Evolutionary conservation across 92 coral and sea anemone species (phyloP).

Genomic region (Phenganax stokvisi): DNA sequence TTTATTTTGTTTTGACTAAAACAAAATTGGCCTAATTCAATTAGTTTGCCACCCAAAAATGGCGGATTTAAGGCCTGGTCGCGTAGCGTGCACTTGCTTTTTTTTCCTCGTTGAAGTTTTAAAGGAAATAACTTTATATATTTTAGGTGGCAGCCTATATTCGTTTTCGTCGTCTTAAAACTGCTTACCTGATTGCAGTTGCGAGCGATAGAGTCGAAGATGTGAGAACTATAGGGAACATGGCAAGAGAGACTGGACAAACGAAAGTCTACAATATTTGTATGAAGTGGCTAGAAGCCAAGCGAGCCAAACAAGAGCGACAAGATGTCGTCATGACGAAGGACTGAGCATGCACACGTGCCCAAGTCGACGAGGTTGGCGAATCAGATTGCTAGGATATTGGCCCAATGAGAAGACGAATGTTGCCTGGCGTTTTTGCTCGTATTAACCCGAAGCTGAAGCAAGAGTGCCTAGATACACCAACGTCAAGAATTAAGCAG

Average conservation of each 20-base stretch:
- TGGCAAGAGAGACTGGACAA: slow-evolving; percentile 74
- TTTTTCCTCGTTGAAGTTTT: not conserved
- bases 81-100: not conserved
- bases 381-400: too few species aligned
- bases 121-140: not conserved
- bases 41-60: too few species aligned
- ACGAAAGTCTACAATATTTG: slow-evolving; percentile 77
- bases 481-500: too few species aligned
- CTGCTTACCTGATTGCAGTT: slow-evolving; percentile 90
- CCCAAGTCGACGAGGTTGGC: too few species aligned
- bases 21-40: too few species aligned
- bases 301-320: not conserved
- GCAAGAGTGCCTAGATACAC: too few species aligned
- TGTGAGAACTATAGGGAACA: slow-evolving; percentile 68
- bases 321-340: slow-evolving; percentile 1
- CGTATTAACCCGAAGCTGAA: too few species aligned
- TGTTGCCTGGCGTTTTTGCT: too few species aligned
- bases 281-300: slow-evolving; percentile 58
- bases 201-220: slow-evolving; percentile 73
- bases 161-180: slow-evolving; percentile 76
- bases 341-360: not conserved
- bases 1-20: too few species aligned
- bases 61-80: too few species aligned
- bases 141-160: slow-evolving; percentile 76
- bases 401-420: too few species aligned